Percentiles rank a stretch among this genome's conserved stretches.
Conservation (phyloP, 53 echinoderm and acorn worm genomes). For the Hippasteria phrygiana region DNA sequence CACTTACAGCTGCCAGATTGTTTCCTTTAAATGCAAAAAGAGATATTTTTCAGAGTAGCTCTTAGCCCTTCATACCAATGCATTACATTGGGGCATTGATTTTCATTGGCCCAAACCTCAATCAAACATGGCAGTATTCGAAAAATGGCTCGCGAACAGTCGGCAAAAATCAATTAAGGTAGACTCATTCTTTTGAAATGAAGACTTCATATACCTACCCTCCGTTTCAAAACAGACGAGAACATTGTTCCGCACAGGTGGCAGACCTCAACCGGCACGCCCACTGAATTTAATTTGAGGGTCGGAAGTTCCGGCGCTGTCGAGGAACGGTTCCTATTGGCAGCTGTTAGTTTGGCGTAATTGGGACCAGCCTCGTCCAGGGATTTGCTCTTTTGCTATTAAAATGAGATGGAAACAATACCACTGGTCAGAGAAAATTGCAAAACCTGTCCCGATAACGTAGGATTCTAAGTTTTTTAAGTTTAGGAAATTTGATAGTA, state of each 20-base stretch:
- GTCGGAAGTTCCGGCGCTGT: constrained; percentile 50
- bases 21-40: too few relatives aligned
- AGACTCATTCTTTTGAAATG: not conserved
- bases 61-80: too few relatives aligned
- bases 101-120: too few relatives aligned
- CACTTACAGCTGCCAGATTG: too few relatives aligned
- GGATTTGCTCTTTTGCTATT: constrained; percentile 59
- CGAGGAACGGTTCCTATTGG: constrained; percentile 45
- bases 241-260: constrained; percentile 72
- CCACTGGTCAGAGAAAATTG: not conserved
- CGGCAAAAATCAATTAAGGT: too few relatives aligned
- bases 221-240: constrained; percentile 73
- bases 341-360: constrained; percentile 35
- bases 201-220: constrained; percentile 50
- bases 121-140: too few relatives aligned
- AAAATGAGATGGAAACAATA: not conserved
- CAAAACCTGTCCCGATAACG: too few relatives aligned
- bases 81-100: too few relatives aligned
- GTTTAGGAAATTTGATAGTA: too few relatives aligned
- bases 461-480: too few relatives aligned
- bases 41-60: too few relatives aligned
- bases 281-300: constrained; percentile 45
- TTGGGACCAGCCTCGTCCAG: constrained; percentile 61
- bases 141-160: too few relatives aligned
- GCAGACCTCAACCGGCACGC: constrained; percentile 60